Conservation (phyloP, 2,797 vertebrate species). For the Argya squamiceps region DNA sequence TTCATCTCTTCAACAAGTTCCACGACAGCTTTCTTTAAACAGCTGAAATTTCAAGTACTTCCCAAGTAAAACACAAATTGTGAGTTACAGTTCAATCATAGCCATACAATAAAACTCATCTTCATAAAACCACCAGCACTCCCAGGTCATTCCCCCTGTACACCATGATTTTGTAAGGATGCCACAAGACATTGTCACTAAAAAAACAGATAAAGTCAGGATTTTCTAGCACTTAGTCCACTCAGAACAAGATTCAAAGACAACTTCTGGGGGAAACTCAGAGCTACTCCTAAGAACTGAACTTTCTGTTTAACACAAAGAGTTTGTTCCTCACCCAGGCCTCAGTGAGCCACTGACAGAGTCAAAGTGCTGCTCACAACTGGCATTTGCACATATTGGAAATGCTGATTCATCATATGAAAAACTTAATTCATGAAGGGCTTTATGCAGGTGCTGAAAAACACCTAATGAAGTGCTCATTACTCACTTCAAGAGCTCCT, state of each 20-base stretch:
- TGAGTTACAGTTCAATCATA: background rate
- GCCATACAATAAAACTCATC: background rate
- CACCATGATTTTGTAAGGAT: background rate
- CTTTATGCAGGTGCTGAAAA: background rate
- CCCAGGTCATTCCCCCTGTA: background rate
- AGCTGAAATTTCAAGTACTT: background rate
- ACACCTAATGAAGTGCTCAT: background rate
- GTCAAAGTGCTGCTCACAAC: background rate
- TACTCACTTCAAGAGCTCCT: background rate
- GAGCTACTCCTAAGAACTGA: background rate
- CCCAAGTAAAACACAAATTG: background rate
- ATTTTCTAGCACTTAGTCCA: background rate
- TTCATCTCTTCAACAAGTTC: background rate
- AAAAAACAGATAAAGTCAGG: accelerated
- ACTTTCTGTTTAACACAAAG: background rate
- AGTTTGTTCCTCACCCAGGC: background rate
- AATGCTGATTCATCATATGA: background rate
- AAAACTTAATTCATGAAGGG: background rate
- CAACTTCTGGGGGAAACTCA: background rate
- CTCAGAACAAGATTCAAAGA: background rate
- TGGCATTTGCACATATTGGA: background rate
- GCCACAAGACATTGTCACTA: too few species aligned
- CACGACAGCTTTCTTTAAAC: background rate
- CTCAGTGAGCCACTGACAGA: background rate
- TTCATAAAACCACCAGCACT: background rate